Evolutionary conservation across 2,888 invertebrate genomes (phyloP).

Genomic region (Anthophora plumipes): DNA sequence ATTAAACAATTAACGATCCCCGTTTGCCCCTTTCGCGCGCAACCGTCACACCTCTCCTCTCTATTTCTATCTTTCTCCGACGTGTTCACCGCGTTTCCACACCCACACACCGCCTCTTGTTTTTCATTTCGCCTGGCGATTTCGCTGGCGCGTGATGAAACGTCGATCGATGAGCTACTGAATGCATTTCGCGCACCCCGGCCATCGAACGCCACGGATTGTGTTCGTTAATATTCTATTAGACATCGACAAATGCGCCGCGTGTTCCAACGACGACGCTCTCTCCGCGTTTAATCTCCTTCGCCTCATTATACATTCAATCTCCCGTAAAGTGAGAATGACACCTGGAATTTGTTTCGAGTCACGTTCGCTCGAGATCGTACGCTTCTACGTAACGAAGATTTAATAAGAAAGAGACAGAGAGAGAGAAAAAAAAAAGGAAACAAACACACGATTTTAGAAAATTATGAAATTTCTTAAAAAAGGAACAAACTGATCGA

Average conservation of each 20-base stretch:
- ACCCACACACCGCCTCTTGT: constrained; percentile 4
- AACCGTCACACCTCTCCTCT: neutral
- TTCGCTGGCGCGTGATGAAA: constrained; percentile 53
- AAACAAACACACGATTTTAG: neutral
- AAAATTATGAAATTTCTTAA: no score
- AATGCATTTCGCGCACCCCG: constrained; percentile 54
- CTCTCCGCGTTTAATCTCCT: constrained; percentile 76
- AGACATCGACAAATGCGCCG: constrained; percentile 70
- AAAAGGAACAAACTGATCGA: no score
- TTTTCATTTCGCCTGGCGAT: constrained; percentile 56
- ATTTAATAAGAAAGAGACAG: no score
- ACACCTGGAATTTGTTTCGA: constrained; percentile 14
- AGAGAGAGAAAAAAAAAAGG: no score
- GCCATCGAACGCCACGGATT: constrained; percentile 41
- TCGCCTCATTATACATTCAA: constrained; percentile 67
- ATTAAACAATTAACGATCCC: constrained; percentile 61
- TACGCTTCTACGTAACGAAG: no score
- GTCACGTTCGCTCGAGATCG: no score
- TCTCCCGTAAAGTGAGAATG: constrained; percentile 66
- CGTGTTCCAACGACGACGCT: constrained; percentile 64
- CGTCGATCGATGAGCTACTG: constrained; percentile 59
- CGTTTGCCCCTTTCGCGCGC: neutral
- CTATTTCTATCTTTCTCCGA: neutral
- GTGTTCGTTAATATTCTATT: constrained; percentile 68
- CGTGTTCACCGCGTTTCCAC: no score